These are phyloP conservation scores for Eidolon helvum DNA, from an alignment of 2,113 vertebrate species.

Conservation along the genomic window DNA sequence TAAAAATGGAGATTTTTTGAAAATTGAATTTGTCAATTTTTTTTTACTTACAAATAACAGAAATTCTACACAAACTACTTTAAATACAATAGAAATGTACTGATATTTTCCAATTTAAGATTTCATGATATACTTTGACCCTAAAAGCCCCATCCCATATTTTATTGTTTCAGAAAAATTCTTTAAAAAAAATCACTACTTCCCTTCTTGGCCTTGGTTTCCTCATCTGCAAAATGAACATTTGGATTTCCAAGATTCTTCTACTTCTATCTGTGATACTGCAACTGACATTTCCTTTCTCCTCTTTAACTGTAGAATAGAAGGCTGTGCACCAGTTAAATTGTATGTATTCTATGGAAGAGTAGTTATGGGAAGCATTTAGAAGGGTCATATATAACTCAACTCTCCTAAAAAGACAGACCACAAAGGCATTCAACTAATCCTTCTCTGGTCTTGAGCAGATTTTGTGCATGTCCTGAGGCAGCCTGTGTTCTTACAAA, in stretches of 20 bases:
- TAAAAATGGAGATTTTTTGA: background rate
- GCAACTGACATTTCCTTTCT: background rate
- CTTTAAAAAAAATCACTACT: background rate
- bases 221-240: background rate
- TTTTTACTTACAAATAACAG: background rate
- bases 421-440: background rate
- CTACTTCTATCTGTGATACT: background rate
- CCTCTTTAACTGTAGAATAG: background rate
- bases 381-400: background rate
- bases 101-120: background rate
- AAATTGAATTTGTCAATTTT: background rate
- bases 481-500: background rate
- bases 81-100: background rate
- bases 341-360: background rate
- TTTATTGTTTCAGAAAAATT: background rate
- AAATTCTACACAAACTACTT: background rate
- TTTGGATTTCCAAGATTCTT: background rate
- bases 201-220: background rate
- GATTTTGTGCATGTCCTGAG: background rate
- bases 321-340: background rate
- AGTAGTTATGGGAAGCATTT: background rate
- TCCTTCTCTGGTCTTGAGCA: background rate
- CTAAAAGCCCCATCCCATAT: background rate
- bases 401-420: background rate
- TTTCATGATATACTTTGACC: background rate